These are phyloP conservation scores for Chloroceryle amazona DNA, from an alignment of 2,797 vertebrate genomes.

Conservation along the genomic window DNA sequence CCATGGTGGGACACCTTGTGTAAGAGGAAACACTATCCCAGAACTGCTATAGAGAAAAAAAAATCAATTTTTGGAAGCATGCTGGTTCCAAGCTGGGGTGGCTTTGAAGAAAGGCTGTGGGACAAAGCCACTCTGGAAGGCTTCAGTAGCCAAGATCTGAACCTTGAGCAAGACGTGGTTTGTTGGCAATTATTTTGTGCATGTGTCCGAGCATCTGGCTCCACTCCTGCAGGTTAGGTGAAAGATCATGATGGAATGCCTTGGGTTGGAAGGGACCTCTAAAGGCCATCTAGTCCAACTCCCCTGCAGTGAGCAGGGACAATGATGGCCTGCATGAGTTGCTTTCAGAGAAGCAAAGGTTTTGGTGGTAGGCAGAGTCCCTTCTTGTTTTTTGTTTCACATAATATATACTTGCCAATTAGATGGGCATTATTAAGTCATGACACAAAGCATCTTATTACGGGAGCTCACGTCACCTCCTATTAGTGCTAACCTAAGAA, in stretches of 20 bases:
- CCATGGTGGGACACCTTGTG: not conserved
- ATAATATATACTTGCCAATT: not conserved
- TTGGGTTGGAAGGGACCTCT: too few relatives aligned
- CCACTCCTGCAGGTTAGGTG: not conserved
- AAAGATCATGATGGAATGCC: not conserved
- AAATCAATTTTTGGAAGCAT: rapidly evolving
- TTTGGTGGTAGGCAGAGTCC: not conserved
- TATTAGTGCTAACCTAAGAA: not conserved
- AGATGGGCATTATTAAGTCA: not conserved
- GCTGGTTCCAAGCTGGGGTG: not conserved
- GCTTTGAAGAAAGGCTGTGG: not conserved
- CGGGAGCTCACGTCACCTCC: not conserved
- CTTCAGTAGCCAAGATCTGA: not conserved
- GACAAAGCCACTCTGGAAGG: not conserved
- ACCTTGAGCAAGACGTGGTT: not conserved
- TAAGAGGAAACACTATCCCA: not conserved
- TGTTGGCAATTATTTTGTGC: not conserved
- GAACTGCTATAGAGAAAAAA: too few relatives aligned
- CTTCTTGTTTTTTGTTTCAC: not conserved
- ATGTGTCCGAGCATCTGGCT: not conserved
- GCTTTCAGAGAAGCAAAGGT: not conserved
- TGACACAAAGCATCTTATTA: not conserved
- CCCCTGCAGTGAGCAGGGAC: too few relatives aligned
- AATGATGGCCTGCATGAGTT: not conserved
- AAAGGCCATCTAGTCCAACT: too few relatives aligned